Evolutionary conservation across 1,140 invertebrate species (phyloP), one percentile per base, ranked within the genome.

Genomic region (Saccostrea echinata): DNA sequence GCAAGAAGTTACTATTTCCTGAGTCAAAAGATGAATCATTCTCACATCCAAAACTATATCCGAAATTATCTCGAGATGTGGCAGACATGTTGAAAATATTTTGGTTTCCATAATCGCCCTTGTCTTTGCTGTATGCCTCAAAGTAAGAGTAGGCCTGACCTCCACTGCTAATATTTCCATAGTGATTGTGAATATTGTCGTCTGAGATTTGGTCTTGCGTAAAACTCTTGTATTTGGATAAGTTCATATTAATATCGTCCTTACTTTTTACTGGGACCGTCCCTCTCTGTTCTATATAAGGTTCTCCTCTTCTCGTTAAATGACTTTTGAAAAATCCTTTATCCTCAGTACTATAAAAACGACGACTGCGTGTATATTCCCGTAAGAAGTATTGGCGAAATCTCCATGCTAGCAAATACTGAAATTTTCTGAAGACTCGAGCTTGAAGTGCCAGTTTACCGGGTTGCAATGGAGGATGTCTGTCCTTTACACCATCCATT

Each of bases 341-440:
- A 61, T 61, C 4, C 55, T 21, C 18, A 0, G 1, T 61, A 61
- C 55, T n/a, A 11, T 76, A 33, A 13, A 76, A 76, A 76, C 68
- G 68, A 18, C 68, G 27, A 76, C 30, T 76, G 33, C 68, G 68
- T 76, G 12, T 13, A 33, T 76, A 76, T 76, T 76, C 68, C 9
- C 27, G 30, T 33, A 76, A 27, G 30, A 76, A 76, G 27, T 76
- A 76, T 27, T 27, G 68, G 9, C 68, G 27, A 33, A 76, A 76
- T 33, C 12, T 76, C 68, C 24, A 18, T 16, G 68, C 68, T 16
- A 76, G 27, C 68, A 76, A 16, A 27, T 76, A 30, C 30, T 76
- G 68, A 30, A 76, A 76, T 76, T 76, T 76, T 33, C 27, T 76
- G 68, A 76, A 76, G 30, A 27, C 68, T 30, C 68, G 68, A 16